phyloP scores from a whole-genome alignment of 2,113 vertebrate genomes.

The Dryoscopus gambensis region DNA sequence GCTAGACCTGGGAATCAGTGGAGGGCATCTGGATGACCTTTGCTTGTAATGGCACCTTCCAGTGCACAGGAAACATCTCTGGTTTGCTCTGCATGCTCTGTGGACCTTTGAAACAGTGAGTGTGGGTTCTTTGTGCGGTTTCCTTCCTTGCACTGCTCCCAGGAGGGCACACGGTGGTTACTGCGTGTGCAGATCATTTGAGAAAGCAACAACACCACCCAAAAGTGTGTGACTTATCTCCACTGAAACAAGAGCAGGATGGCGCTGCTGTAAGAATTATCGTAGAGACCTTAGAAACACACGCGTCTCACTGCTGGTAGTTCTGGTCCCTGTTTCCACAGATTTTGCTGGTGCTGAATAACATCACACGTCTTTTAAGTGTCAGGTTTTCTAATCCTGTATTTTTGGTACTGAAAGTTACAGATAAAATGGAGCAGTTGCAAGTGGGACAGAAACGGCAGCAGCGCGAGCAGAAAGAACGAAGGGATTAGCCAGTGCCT shows the following conservation, averaged over 20 bases:
- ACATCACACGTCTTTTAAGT: background rate
- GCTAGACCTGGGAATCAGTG: background rate
- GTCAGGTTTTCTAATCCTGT: background rate
- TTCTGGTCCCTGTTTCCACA: background rate
- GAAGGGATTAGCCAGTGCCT: constrained; percentile 9
- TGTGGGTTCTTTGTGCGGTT: background rate
- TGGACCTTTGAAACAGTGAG: background rate
- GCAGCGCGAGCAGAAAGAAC: background rate
- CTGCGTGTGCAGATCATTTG: accelerated
- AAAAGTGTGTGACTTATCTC: background rate
- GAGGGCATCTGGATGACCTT: background rate
- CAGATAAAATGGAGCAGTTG: constrained; percentile 7
- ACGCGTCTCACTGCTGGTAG: background rate
- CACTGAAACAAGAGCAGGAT: background rate
- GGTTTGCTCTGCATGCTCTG: background rate
- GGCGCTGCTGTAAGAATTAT: background rate
- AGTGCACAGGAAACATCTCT: background rate
- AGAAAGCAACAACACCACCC: background rate
- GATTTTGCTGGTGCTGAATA: background rate
- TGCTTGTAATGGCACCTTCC: too few species aligned
- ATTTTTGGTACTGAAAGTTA: background rate
- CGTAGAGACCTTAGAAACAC: background rate
- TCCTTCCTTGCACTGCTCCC: background rate
- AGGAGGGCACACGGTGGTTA: background rate
- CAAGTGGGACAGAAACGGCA: background rate